Evolutionary conservation across 1,140 invertebrate genomes (phyloP).

Genomic region (Choristoneura fumiferana): DNA sequence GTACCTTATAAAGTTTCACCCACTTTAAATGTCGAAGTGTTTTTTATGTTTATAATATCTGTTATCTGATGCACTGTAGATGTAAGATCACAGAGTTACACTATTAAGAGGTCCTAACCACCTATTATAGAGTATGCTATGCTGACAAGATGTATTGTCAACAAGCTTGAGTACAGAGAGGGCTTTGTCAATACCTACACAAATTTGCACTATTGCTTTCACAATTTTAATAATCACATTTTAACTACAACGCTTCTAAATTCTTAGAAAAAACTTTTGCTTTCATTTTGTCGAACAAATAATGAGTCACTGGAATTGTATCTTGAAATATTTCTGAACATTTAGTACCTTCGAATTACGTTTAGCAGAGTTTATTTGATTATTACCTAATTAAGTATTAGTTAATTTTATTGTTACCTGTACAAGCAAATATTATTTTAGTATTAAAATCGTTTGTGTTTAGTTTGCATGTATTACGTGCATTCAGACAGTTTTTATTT

Average conservation of each 20-base stretch:
- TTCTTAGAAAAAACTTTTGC: too few species aligned
- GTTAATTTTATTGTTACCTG: too few species aligned
- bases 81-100: slow-evolving; percentile 42
- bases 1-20: slow-evolving; percentile 78
- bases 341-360: too few species aligned
- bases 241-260: background rate
- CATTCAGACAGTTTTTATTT: slow-evolving; percentile 29
- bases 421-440: slow-evolving; percentile 25
- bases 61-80: slow-evolving; percentile 58
- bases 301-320: too few species aligned
- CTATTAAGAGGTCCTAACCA: background rate
- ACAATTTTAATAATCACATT: slow-evolving; percentile 12
- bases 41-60: slow-evolving; percentile 48
- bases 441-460: slow-evolving; percentile 44
- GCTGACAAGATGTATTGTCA: slow-evolving; percentile 9
- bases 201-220: slow-evolving; percentile 60
- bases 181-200: slow-evolving; percentile 76
- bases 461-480: slow-evolving; percentile 50
- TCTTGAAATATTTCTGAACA: too few species aligned
- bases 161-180: slow-evolving; percentile 33
- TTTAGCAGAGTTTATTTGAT: too few species aligned
- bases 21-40: slow-evolving; percentile 61
- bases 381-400: too few species aligned
- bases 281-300: too few species aligned
- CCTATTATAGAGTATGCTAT: background rate